Evolutionary conservation across 2,888 invertebrate genomes (phyloP).

Genomic region (Ctenicera cuprea): DNA sequence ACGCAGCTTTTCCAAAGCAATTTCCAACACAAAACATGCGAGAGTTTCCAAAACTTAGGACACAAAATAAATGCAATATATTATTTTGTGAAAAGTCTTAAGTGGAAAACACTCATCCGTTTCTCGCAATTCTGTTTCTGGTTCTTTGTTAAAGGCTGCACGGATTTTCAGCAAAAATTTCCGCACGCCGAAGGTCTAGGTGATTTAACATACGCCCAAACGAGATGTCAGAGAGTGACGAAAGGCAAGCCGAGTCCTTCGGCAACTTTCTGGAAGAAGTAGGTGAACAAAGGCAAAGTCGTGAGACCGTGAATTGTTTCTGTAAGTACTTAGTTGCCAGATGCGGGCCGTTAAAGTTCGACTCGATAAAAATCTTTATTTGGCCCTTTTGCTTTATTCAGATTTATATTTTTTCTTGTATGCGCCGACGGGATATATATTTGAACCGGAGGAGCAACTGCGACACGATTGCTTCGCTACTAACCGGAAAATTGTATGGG

Average conservation of each 20-base stretch:
- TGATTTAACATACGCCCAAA: constrained; percentile 24
- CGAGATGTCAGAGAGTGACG: constrained; percentile 33
- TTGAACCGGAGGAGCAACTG: constrained; percentile 33
- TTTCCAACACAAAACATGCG: constrained; percentile 35
- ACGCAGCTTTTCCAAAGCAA: constrained; percentile 38
- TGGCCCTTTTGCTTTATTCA: constrained; percentile 45
- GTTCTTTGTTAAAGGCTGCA: constrained; percentile 57
- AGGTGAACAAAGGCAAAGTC: constrained; percentile 55
- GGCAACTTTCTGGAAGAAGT: constrained; percentile 37
- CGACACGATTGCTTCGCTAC: constrained; percentile 32
- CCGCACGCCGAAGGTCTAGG: constrained; percentile 47
- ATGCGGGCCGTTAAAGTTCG: constrained; percentile 57
- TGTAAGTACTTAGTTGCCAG: constrained; percentile 60
- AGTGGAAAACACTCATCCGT: constrained; percentile 60
- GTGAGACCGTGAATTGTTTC: constrained; percentile 60
- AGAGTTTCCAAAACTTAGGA: constrained; percentile 47
- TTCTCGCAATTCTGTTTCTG: constrained; percentile 57
- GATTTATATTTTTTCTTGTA: constrained; percentile 48
- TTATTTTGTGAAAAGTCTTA: constrained; percentile 58
- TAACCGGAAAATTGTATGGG: constrained; percentile 38
- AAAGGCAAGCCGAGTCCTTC: constrained; percentile 20
- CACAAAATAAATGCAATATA: constrained; percentile 60
- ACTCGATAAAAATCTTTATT: constrained; percentile 58
- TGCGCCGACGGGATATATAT: constrained; percentile 39
- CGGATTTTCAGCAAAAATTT: constrained; percentile 51